Evolutionary conservation across 2,888 invertebrate genomes (phyloP), one percentile per base, ranked within the genome.

Genomic region (Liposcelis brunnea): DNA sequence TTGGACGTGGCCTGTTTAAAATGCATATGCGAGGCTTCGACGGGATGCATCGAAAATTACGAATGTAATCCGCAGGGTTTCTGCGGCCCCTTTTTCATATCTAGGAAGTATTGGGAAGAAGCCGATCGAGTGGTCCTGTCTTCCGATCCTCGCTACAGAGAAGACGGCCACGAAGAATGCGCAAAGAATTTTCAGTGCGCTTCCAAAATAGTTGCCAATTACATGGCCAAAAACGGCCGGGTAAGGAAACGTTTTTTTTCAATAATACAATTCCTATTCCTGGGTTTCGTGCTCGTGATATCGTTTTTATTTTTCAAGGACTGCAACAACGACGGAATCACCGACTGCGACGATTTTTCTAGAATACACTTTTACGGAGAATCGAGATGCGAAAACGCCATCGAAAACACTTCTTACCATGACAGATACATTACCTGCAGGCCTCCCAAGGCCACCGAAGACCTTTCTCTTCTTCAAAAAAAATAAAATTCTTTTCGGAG

Each of bases 311-410:
- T 12, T 45, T 21, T 52, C n/a, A 60, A 74, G 72, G 77, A 78
- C 56, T 77, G 77, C 57, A 75, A 77, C 55, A 60, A 58, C 1
- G 73, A 77, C 55, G 74, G 74, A 1, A 66, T 72, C 1, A 74
- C 76, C 0, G 64, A 76, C 58, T 77, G 77, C 52, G 68, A 66
- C 53, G 78, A 78, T 60, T 76, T 68, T 60, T 71, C 74, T 59
- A 69, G 73, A 68, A 71, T 75, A 47, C 73, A 75, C 59, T 71
- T 69, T 58, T 69, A 74, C 55, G 74, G 74, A 0, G 70, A 70
- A 1, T 59, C 63, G 31, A 65, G 65, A 8, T 75, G 75, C 55
- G 56, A 64, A 2, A 58, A 58, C 2, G 62, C 69, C 1, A 26
- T 40, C 12, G 40, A 40, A n/a, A 40, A 19, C 16, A 40, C 40